These are phyloP conservation scores for Cinclus cinclus DNA, from an alignment of 2,113 vertebrate genomes.

Conservation along the genomic window DNA sequence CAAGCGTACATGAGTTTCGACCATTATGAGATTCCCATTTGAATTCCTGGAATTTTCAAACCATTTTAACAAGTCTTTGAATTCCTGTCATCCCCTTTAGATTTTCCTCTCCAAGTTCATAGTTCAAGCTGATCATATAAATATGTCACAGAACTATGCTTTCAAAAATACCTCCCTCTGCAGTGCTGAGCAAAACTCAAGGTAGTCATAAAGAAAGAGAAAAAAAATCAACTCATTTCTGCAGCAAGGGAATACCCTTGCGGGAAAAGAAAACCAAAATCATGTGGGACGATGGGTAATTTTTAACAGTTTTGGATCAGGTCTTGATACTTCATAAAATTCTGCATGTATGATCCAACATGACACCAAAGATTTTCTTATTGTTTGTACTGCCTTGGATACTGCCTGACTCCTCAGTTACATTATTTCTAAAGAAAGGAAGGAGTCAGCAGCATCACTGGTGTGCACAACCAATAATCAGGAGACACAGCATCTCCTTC, in stretches of 20 bases:
- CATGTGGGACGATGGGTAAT: background rate
- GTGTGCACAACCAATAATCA: background rate
- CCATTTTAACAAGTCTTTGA: constrained; percentile 13
- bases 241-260: background rate
- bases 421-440: background rate
- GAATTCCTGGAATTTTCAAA: constrained; percentile 41
- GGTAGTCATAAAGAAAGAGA: background rate
- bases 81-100: background rate
- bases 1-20: background rate
- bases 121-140: background rate
- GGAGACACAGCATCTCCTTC: background rate
- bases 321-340: background rate
- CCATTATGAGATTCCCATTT: background rate
- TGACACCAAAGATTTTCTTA: background rate
- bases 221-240: background rate
- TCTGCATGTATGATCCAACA: background rate
- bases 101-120: background rate
- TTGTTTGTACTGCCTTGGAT: background rate
- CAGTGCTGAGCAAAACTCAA: background rate
- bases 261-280: background rate
- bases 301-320: background rate
- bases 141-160: background rate
- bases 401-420: background rate
- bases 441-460: background rate
- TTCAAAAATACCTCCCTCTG: background rate